phyloP scores from a whole-genome alignment of 2,888 invertebrate genomes.

The Synanthedon formicaeformis region DNA sequence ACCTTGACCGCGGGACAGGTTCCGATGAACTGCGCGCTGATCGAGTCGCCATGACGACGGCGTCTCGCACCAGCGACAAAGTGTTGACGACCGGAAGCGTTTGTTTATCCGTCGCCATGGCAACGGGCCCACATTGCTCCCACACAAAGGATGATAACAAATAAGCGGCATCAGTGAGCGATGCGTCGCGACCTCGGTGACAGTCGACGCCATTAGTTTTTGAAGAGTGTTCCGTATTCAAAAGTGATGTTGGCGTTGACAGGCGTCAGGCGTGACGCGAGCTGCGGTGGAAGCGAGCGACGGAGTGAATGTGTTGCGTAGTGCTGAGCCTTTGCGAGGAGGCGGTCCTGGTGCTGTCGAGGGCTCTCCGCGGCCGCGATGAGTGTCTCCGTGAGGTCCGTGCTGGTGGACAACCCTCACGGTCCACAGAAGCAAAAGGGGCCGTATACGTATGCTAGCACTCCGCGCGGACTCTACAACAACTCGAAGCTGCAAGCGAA shows the following conservation, averaged over 20 bases:
- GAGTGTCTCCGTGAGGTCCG: conserved; percentile 51
- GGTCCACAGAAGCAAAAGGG: conserved; percentile 33
- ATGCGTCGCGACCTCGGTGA: not conserved
- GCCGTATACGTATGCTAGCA: conserved; percentile 72
- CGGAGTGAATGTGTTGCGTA: conserved; percentile 39
- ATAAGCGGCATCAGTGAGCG: not conserved
- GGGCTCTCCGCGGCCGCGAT: conserved; percentile 15
- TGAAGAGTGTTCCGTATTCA: conserved; percentile 4
- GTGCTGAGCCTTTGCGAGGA: conserved; percentile 34
- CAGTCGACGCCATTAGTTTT: too few species aligned
- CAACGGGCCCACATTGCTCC: conserved; percentile 13
- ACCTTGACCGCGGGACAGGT: too few species aligned
- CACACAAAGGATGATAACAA: not conserved
- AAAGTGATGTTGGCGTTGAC: conserved; percentile 2
- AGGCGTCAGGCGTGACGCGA: too few species aligned
- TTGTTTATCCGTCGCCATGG: conserved; percentile 32
- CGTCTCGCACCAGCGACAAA: not conserved
- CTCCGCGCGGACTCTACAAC: conserved; percentile 72
- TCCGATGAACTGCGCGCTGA: conserved; percentile 3
- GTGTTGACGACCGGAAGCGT: conserved; percentile 24
- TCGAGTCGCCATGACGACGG: conserved; percentile 14
- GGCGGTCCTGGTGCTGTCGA: conserved; percentile 22
- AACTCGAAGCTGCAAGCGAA: conserved; percentile 64
- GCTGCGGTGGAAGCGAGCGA: not conserved
- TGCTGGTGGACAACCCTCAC: conserved; percentile 55